A percentile compares a stretch with the other conserved stretches of the same genome.
These are phyloP conservation scores for Drusus annulatus DNA, from an alignment of 1,140 invertebrate species.

Conservation along the genomic window DNA sequence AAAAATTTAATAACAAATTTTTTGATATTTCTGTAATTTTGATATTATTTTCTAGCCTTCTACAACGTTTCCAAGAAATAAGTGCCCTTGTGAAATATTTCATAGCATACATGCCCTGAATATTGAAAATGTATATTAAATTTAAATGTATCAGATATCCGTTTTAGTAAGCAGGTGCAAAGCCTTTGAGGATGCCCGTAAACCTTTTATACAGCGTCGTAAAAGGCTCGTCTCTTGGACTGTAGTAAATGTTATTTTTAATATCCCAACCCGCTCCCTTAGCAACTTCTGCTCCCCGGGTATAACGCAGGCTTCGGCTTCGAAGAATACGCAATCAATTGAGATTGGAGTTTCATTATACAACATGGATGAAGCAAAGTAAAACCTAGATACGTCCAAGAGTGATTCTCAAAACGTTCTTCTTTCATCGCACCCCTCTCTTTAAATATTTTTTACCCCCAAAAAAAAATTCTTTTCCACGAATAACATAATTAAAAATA, in stretches of 20 bases:
- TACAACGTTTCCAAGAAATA: background rate
- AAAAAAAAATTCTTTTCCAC: too few relatives aligned
- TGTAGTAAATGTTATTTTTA: slow-evolving; percentile 37
- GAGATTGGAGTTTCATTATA: too few relatives aligned
- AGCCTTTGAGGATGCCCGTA: slow-evolving; percentile 13
- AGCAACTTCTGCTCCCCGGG: background rate
- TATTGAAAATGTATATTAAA: slow-evolving; percentile 31
- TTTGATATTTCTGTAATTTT: background rate
- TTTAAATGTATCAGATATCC: slow-evolving; percentile 26
- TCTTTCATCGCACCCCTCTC: too few relatives aligned
- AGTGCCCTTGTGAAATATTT: background rate
- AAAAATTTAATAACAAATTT: background rate
- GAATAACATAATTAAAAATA: too few relatives aligned
- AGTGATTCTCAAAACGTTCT: too few relatives aligned
- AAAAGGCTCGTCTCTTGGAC: slow-evolving; percentile 34
- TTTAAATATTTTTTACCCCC: too few relatives aligned
- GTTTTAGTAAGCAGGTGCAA: slow-evolving; percentile 35
- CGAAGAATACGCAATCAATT: slow-evolving; percentile 28
- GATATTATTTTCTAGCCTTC: background rate
- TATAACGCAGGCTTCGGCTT: too few relatives aligned
- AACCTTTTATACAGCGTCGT: slow-evolving; percentile 36
- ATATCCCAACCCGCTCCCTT: slow-evolving; percentile 3
- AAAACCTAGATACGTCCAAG: too few relatives aligned
- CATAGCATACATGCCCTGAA: background rate
- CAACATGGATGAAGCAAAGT: too few relatives aligned